Percentiles rank a stretch among this genome's conserved stretches.
Evolutionary conservation across 2,113 vertebrate species (phyloP).

Genomic region (Pipa parva): DNA sequence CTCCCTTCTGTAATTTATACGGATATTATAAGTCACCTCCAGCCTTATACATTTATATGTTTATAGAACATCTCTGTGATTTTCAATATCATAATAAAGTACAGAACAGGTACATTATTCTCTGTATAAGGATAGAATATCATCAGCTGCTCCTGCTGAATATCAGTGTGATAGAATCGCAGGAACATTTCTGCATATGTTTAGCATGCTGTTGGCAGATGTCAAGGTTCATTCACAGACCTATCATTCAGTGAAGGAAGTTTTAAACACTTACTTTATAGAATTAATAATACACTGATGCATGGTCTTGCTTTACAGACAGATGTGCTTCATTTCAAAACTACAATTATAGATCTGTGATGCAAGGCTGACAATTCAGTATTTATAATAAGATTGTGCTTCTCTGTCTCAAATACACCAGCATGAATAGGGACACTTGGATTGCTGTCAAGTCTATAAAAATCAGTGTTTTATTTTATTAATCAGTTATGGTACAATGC

Average conservation of each 20-base stretch:
- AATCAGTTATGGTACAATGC: too few relatives aligned
- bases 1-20: too few relatives aligned
- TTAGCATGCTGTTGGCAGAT: slow-evolving; percentile 61
- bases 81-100: too few relatives aligned
- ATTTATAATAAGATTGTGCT: neutral
- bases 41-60: too few relatives aligned
- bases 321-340: slow-evolving; percentile 52
- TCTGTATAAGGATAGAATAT: too few relatives aligned
- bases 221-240: slow-evolving; percentile 64
- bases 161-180: slow-evolving; percentile 60
- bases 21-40: too few relatives aligned
- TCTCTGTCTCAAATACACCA: neutral
- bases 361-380: neutral
- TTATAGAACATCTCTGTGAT: too few relatives aligned
- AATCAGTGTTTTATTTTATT: too few relatives aligned
- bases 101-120: slow-evolving; percentile 10
- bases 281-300: slow-evolving; percentile 69
- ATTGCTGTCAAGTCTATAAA: neutral
- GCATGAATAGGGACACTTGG: neutral
- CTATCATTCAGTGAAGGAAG: slow-evolving; percentile 63
- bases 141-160: slow-evolving; percentile 49
- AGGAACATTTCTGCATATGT: slow-evolving; percentile 52
- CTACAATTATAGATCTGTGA: slow-evolving; percentile 8
- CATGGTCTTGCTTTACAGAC: slow-evolving; percentile 62
- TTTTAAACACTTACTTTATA: slow-evolving; percentile 70